Evolutionary conservation across 2,888 invertebrate genomes (phyloP).

Genomic region (Prostheceraeus crozeri): DNA sequence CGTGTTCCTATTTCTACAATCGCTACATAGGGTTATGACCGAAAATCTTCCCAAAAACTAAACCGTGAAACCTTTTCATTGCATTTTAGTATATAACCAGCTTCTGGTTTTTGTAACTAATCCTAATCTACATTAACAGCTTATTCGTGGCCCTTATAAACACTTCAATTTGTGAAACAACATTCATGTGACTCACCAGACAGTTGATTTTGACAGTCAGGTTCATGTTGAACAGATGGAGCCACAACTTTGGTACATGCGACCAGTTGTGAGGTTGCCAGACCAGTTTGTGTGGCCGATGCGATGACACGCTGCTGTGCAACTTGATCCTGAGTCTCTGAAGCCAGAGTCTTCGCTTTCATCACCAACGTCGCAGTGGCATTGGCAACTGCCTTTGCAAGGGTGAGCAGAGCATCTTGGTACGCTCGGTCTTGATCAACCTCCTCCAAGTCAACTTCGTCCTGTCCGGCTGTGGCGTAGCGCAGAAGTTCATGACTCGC

Average conservation of each 20-base stretch:
- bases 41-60: too few relatives aligned
- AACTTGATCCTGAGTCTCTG: slow-evolving; percentile 60
- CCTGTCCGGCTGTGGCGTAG: not conserved
- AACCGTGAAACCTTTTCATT: too few relatives aligned
- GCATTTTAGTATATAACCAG: too few relatives aligned
- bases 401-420: slow-evolving; percentile 77
- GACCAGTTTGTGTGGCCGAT: slow-evolving; percentile 88
- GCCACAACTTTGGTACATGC: slow-evolving; percentile 79
- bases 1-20: too few relatives aligned
- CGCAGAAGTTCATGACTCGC: slow-evolving; percentile 80
- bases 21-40: too few relatives aligned
- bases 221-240: slow-evolving; percentile 61
- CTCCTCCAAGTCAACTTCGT: slow-evolving; percentile 62
- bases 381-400: slow-evolving; percentile 95
- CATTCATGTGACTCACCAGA: too few relatives aligned
- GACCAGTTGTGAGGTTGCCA: slow-evolving; percentile 92
- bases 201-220: slow-evolving; percentile 72
- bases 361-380: slow-evolving; percentile 90
- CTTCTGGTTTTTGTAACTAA: too few relatives aligned
- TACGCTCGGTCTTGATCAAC: slow-evolving; percentile 29
- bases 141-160: too few relatives aligned
- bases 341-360: slow-evolving; percentile 89
- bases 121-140: too few relatives aligned
- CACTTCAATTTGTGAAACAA: too few relatives aligned
- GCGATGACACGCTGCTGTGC: slow-evolving; percentile 81